Conservation (phyloP, 2,113 vertebrate genomes). For the Salvelinus sp. region DNA sequence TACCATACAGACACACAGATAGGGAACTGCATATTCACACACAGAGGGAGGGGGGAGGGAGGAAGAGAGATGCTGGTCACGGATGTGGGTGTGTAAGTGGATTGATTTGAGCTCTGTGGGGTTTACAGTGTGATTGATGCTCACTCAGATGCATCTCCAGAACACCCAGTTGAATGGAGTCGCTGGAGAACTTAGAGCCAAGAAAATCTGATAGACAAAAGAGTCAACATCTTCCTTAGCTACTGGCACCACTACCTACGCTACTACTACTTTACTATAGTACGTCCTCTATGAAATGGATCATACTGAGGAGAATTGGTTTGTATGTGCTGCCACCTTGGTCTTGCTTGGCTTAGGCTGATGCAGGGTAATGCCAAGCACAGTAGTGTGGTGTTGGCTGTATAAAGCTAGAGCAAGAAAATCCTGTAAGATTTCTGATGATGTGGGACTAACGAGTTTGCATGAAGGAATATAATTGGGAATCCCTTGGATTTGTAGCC, state of each 20-base stretch:
- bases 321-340: no score
- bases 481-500: no score
- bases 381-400: neutral
- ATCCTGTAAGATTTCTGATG: no score
- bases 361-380: no score
- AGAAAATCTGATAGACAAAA: slow-evolving; percentile 40
- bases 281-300: no score
- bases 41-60: neutral
- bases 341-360: no score
- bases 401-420: no score
- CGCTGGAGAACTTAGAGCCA: slow-evolving; percentile 44
- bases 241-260: neutral
- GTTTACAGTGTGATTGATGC: neutral
- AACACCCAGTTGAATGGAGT: slow-evolving; percentile 17
- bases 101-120: slow-evolving; percentile 37
- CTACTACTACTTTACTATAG: neutral
- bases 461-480: no score
- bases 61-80: slow-evolving; percentile 13
- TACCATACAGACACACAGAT: neutral
- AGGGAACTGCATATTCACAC: neutral
- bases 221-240: slow-evolving; percentile 8
- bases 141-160: neutral
- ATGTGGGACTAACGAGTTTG: no score
- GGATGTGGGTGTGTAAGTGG: slow-evolving; percentile 42
- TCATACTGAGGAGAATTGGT: no score